A percentile compares a stretch with the other conserved stretches of the same genome.
Evolutionary conservation across 2,113 vertebrate genomes (phyloP).

Genomic region (Neogale vison): DNA sequence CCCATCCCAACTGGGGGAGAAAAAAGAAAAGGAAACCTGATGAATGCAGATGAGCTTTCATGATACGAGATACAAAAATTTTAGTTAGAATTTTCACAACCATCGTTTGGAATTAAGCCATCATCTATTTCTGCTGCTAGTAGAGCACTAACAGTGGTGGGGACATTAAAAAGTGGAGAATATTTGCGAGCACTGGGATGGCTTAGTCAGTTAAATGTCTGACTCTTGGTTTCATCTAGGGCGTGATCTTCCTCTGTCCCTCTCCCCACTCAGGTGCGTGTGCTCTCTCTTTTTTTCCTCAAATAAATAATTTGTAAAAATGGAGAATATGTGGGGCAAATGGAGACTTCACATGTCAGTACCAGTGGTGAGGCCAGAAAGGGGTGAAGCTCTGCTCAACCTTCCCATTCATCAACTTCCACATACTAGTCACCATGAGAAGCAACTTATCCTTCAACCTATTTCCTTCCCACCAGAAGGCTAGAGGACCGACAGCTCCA

Average conservation of each 20-base stretch:
- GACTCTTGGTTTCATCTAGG: background rate
- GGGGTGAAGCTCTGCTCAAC: background rate
- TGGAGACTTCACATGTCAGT: background rate
- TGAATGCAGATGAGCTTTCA: slow-evolving; percentile 43
- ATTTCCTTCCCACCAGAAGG: background rate
- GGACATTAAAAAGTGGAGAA: background rate
- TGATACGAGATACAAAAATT: background rate
- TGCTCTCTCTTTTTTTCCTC: background rate
- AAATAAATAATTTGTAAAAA: too few relatives aligned
- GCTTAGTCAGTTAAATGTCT: background rate
- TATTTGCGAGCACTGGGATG: background rate
- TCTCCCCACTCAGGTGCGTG: background rate
- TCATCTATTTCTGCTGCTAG: background rate
- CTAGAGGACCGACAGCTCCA: background rate
- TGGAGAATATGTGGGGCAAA: background rate
- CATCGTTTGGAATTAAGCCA: background rate
- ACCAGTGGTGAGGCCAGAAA: background rate
- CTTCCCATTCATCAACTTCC: background rate
- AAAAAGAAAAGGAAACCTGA: background rate
- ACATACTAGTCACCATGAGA: too few relatives aligned
- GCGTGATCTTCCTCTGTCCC: background rate
- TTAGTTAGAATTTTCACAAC: background rate
- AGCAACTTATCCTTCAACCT: background rate
- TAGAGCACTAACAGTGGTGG: background rate
- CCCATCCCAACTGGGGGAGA: background rate